Evolutionary conservation across 2,888 invertebrate species (phyloP).

Genomic region (Sinohyriopsis cumingii): DNA sequence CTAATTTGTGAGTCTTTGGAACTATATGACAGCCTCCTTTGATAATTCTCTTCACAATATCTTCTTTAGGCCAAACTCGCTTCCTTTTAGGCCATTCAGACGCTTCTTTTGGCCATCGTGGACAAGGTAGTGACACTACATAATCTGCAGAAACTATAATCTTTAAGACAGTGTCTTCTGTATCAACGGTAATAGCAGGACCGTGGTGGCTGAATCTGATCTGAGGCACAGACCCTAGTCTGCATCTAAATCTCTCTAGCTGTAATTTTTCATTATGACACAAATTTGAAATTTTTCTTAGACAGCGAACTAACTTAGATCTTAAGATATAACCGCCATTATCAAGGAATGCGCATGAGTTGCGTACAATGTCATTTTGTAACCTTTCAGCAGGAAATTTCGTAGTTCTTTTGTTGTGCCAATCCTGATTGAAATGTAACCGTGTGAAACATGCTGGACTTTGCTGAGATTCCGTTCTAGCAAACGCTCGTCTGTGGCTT

Average conservation of each 20-base stretch:
- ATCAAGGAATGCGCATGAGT: not conserved
- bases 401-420: not conserved
- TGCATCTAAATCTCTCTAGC: not conserved
- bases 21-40: conserved; percentile 10
- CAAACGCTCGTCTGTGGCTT: conserved; percentile 3
- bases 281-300: not conserved
- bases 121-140: conserved; percentile 12
- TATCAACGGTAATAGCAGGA: conserved; percentile 8
- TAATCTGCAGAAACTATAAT: conserved; percentile 1
- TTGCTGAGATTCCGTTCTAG: not conserved
- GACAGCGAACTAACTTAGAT: conserved; percentile 1
- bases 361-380: not conserved
- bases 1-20: not conserved
- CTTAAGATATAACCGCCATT: not conserved
- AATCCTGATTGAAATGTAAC: conserved; percentile 7
- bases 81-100: conserved; percentile 1
- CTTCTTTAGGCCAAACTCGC: conserved; percentile 5
- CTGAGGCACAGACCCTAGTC: not conserved
- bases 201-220: conserved; percentile 6
- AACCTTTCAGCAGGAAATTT: not conserved
- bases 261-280: conserved; percentile 2
- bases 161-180: not conserved
- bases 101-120: conserved; percentile 13
- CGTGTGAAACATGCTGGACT: conserved; percentile 12
- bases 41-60: not conserved